Percentiles rank a stretch among this genome's conserved stretches.
Conservation (phyloP, 1,140 invertebrate genomes). For the Lepidotrigona ventralis region DNA sequence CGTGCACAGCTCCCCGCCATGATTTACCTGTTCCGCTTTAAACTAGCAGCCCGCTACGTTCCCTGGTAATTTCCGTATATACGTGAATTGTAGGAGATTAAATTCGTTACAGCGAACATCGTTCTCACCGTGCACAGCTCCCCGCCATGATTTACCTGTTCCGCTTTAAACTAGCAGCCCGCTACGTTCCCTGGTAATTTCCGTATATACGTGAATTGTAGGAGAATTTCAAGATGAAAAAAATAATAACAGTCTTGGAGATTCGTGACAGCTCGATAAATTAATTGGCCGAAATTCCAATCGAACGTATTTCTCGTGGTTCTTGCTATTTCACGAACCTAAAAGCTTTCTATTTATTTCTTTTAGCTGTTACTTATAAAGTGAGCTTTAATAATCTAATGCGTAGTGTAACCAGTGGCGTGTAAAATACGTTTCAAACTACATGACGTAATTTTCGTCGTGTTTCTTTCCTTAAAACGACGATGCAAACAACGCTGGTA, state of each 20-base stretch:
- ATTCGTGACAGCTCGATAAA: no score
- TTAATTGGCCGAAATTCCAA: neutral
- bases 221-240: neutral
- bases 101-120: neutral
- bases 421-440: neutral
- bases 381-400: no score
- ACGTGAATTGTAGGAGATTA: neutral
- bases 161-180: constrained; percentile 1
- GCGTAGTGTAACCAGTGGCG: neutral
- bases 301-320: neutral
- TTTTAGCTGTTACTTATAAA: neutral
- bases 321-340: no score
- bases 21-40: constrained; percentile 4
- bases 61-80: neutral
- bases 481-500: neutral
- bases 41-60: constrained; percentile 7
- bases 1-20: neutral
- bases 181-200: neutral
- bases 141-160: constrained; percentile 1
- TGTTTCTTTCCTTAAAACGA: neutral
- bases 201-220: neutral
- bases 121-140: neutral
- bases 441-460: neutral
- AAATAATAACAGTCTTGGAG: neutral
- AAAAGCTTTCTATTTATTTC: neutral